Base-by-base conservation (phyloP, 2,888 invertebrate species). In the Philereme transversata region DNA sequence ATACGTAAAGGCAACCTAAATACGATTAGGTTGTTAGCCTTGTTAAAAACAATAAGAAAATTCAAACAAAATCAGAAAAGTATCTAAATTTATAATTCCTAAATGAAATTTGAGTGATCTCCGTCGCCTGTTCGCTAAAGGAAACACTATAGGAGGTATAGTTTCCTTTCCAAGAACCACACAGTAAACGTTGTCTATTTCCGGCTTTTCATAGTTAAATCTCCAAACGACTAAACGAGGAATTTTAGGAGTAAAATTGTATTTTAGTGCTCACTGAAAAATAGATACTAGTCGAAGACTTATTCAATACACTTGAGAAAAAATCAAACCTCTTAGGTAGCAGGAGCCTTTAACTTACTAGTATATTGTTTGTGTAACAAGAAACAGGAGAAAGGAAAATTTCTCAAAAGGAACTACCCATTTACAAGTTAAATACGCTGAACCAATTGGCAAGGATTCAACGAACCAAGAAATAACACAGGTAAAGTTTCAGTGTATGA, bases 91-190 rank as follows among this genome's bases (percentile, higher is more conserved):
- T 76, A 77, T 72, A 74, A 76, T 77, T 80, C 80, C 73, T 72
- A 73, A 76, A 73, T 73, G 74, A 74, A 73, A 72, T 78, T 74
- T 74, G 77, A 80, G 74, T 78, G 81, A 80, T 78, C 75, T 71
- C 71, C 73, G 76, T 79, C 55, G 68, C 65, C 60, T 43, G 50
- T 53, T 61, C 74, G 73, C 71, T 68, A 77, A 76, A 81, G 81
- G 81, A 81, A 81, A 75, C 75, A 73, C 79, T 81, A 81, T 81
- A 79, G 81, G 81, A 74, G 75, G 77, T 74, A 78, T 76, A 77
- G 78, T 79, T 81, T 81, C 81, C 81, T 79, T 81, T 79, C 81
- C 63, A 51, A 70, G 76, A 81, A 81, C 74, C 62, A 57, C 68
- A 65, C 64, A 72, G 70, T 71, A 73, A 73, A 74, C 73, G 67